These are phyloP conservation scores for Eidolon dupreanum DNA, from an alignment of 2,797 vertebrate genomes.

Conservation along the genomic window DNA sequence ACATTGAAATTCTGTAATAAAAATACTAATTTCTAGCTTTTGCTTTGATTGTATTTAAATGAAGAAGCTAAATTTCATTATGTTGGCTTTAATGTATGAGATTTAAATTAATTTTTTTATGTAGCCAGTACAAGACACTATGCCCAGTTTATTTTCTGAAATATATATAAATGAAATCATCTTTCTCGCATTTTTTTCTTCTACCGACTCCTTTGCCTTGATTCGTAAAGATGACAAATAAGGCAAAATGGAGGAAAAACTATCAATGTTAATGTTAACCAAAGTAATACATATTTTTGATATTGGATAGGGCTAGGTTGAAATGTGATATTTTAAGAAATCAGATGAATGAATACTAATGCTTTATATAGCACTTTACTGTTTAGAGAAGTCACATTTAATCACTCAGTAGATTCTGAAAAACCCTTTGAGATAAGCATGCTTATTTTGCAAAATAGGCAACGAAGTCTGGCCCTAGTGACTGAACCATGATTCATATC, in stretches of 20 bases:
- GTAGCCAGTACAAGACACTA: neutral
- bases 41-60: constrained; percentile 49
- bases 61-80: neutral
- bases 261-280: neutral
- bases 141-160: neutral
- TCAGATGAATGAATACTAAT: neutral
- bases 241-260: neutral
- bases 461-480: neutral
- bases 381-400: neutral
- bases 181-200: neutral
- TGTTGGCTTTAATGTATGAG: neutral
- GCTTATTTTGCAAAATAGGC: neutral
- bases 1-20: constrained; percentile 36
- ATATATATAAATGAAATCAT: neutral
- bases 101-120: constrained; percentile 43
- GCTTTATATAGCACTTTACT: neutral
- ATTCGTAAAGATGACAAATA: constrained; percentile 2
- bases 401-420: neutral
- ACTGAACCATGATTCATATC: neutral
- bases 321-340: constrained; percentile 52
- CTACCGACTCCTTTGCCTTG: neutral
- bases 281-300: neutral
- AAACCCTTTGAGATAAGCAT: neutral
- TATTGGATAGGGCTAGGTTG: neutral
- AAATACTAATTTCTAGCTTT: constrained; percentile 30